A percentile compares a stretch with the other conserved stretches of the same genome.
Evolutionary conservation across 2,888 invertebrate species (phyloP).

Genomic region (Aspidiotus rigidus): DNA sequence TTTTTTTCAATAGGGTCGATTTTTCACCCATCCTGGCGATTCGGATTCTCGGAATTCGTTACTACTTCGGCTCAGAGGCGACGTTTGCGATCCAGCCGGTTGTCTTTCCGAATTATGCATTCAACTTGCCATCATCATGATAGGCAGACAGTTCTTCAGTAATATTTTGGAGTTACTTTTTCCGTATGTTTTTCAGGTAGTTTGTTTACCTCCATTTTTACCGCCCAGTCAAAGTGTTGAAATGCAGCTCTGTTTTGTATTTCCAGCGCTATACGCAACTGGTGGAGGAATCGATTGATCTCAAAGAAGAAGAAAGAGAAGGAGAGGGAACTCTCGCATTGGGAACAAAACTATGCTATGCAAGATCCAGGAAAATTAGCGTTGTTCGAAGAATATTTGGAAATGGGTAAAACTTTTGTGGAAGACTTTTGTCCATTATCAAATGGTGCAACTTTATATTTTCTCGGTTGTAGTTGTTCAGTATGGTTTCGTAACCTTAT

Average conservation of each 20-base stretch:
- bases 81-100: constrained; percentile 86
- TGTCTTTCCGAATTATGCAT: constrained; percentile 86
- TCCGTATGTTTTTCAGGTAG: constrained; percentile 55
- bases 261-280: constrained; percentile 70
- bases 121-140: constrained; percentile 86
- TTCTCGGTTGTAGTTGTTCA: constrained; percentile 64
- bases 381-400: constrained; percentile 91
- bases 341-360: constrained; percentile 92
- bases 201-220: not conserved
- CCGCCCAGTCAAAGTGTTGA: constrained; percentile 10
- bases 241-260: constrained; percentile 18
- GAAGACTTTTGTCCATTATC: too few species aligned
- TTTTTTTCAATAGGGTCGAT: constrained; percentile 56
- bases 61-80: constrained; percentile 55
- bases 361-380: constrained; percentile 81
- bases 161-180: constrained; percentile 83
- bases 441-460: not conserved
- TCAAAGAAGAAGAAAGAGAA: constrained; percentile 55
- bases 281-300: constrained; percentile 77
- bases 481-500: constrained; percentile 93
- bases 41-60: constrained; percentile 55
- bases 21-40: constrained; percentile 81
- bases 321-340: constrained; percentile 64
- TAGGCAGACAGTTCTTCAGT: constrained; percentile 88
- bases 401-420: constrained; percentile 68